phyloP scores from a whole-genome alignment of 2,888 invertebrate species.

The Synanthedon tipuliformis region DNA sequence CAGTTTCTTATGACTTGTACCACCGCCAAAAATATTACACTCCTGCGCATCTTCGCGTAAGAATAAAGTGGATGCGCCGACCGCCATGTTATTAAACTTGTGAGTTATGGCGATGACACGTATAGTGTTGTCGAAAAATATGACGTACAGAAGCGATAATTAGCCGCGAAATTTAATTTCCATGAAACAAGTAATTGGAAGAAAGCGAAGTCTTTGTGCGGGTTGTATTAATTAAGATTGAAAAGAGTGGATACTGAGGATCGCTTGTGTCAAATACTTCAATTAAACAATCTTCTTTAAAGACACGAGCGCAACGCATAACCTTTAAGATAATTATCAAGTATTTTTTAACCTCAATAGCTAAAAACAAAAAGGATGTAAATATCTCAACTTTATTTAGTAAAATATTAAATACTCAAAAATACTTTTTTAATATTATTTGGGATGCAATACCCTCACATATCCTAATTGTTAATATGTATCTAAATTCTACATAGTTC shows the following conservation, averaged over 20 bases:
- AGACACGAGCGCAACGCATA: no score
- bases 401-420: no score
- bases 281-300: no score
- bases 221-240: background rate
- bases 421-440: no score
- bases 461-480: no score
- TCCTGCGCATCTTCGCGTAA: conserved; percentile 43
- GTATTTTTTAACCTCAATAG: no score
- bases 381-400: no score
- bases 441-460: no score
- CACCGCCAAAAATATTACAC: conserved; percentile 18
- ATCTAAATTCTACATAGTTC: no score
- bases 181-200: conserved; percentile 29
- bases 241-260: background rate
- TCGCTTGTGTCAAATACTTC: no score
- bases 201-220: conserved; percentile 23
- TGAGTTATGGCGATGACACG: conserved; percentile 63
- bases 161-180: conserved; percentile 58
- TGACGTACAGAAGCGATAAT: conserved; percentile 55
- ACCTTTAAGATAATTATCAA: no score
- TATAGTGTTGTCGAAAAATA: conserved; percentile 27
- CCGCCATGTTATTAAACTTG: conserved; percentile 54
- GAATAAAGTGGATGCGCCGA: conserved; percentile 27
- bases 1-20: conserved; percentile 12
- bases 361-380: no score